These are phyloP conservation scores for Mechanitis messenoides DNA, from an alignment of 2,888 invertebrate genomes.

Conservation along the genomic window DNA sequence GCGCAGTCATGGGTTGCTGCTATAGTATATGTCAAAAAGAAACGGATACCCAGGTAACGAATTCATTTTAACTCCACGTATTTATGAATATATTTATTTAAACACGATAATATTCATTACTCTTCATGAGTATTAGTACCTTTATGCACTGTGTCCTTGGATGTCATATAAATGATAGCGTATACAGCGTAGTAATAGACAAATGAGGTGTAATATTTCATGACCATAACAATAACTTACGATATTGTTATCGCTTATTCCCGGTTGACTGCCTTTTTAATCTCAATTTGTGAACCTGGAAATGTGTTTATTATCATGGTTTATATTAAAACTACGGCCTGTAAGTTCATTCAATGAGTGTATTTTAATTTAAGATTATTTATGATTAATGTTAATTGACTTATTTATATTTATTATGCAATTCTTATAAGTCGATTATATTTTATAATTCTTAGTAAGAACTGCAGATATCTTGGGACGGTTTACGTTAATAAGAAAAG, in stretches of 20 bases:
- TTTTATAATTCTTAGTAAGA: no score
- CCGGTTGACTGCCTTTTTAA: conserved; percentile 48
- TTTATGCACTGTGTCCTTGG: not conserved
- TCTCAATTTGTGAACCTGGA: conserved; percentile 26
- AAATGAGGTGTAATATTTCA: conserved; percentile 5
- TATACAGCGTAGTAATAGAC: not conserved
- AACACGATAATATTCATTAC: conserved; percentile 7
- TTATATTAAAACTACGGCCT: conserved; percentile 6
- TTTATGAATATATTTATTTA: not conserved
- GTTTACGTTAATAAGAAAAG: no score
- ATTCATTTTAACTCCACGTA: conserved; percentile 17
- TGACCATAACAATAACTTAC: conserved; percentile 26
- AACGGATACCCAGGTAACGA: conserved; percentile 79
- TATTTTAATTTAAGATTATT: conserved; percentile 3
- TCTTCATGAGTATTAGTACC: conserved; percentile 1
- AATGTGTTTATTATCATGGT: conserved; percentile 18
- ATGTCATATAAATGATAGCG: not conserved
- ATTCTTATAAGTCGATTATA: not conserved
- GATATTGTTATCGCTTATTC: conserved; percentile 40
- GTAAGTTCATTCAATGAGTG: not conserved
- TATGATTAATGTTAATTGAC: not conserved
- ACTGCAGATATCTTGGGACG: no score
- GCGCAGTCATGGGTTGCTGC: conserved; percentile 80
- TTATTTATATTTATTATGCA: conserved; percentile 1
- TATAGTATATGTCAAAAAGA: conserved; percentile 85